phyloP scores from a whole-genome alignment of 2,888 invertebrate species.

The Formica aserva region DNA sequence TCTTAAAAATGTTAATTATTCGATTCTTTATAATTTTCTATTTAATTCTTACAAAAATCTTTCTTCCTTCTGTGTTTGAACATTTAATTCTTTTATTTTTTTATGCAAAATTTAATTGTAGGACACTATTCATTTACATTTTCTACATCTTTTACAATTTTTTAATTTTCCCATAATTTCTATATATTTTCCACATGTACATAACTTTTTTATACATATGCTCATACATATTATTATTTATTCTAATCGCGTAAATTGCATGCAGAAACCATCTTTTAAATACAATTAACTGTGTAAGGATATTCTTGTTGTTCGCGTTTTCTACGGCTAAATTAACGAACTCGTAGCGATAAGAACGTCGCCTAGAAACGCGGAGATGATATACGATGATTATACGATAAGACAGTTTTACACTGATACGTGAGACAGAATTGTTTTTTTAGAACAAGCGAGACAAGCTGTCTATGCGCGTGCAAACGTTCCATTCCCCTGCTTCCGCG shows the following conservation, averaged over 20 bases:
- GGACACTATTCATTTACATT: background rate
- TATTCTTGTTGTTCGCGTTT: slow-evolving; percentile 36
- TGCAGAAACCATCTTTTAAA: slow-evolving; percentile 12
- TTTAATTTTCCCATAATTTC: background rate
- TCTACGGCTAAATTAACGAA: slow-evolving; percentile 32
- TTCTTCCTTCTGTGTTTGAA: background rate
- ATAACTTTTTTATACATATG: background rate
- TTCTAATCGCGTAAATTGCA: background rate
- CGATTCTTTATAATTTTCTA: background rate
- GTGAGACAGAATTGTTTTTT: background rate
- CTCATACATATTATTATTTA: background rate
- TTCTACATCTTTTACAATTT: background rate
- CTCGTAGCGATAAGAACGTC: slow-evolving; percentile 48
- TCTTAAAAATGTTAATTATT: background rate
- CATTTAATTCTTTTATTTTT: background rate
- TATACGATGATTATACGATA: slow-evolving; percentile 54
- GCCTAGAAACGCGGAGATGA: slow-evolving; percentile 56
- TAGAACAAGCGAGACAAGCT: slow-evolving; percentile 12
- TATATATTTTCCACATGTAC: background rate
- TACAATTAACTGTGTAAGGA: background rate
- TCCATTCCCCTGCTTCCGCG: slow-evolving; percentile 42
- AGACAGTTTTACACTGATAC: slow-evolving; percentile 57
- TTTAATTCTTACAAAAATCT: background rate
- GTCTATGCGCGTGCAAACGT: slow-evolving; percentile 43
- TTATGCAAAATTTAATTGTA: background rate